Base-by-base conservation (phyloP, 2,113 vertebrate species). In the Astur gentilis region DNA sequence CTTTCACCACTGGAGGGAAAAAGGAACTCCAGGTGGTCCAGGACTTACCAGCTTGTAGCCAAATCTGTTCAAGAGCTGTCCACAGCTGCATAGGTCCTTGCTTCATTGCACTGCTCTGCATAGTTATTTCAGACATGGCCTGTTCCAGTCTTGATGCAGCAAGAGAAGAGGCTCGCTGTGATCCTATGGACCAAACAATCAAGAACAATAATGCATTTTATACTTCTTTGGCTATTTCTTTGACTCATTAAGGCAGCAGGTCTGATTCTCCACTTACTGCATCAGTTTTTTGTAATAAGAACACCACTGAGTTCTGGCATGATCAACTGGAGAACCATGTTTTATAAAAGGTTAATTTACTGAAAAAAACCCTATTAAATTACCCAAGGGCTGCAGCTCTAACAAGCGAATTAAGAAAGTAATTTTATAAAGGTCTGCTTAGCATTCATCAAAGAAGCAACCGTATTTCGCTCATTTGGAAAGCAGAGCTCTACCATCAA, bases 31-130 rank as follows among this genome's bases (percentile, higher is more conserved):
- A 83, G 15, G 61, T 19, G 9, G 61, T 57, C 32, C 52, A 73
- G 31, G 17, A 97, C 98, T 97, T 98, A 99, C 99, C 99, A 94
- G 99, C 99, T 97, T 99, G 99, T 34, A 99, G 98, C 99, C 99
- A 99, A 77, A 99, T 99, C 97, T 99, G 98, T 89, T 99, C 99
- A 87, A 99, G 98, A 3, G 98, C 98, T 90, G 98, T 98, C 99
- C 99, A 99, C 79, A 99, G 98, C 93, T 99, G 99, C 96, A 98
- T 88, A 61, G 99, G 99, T 40, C 99, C 99, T 54, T 99, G 99
- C 73, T 98, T 99, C 79, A 98, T 98, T 31, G 97, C 67, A 2
- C 98, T 99, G 96, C 98, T 99, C 75, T 98, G 97, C 95, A 99
- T 79, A 1, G 99, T 99, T 87, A 99, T 97, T 94, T 99, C 99